Evolutionary conservation across 2,888 invertebrate genomes (phyloP), one percentile per base, ranked within the genome.

Genomic region (Plebejus melissa): DNA sequence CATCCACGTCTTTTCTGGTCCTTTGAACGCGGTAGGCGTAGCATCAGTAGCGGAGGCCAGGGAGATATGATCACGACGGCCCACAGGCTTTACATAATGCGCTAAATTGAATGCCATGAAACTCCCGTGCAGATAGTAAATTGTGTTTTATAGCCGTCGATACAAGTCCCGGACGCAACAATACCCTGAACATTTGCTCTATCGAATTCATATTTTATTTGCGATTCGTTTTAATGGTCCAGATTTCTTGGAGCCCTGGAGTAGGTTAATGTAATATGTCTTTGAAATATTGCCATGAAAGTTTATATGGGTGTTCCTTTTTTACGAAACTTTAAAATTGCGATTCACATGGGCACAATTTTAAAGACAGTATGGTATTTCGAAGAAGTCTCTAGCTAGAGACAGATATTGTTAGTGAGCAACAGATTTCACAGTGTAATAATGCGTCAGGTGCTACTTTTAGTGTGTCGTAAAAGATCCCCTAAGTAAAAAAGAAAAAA

Each of bases 31-130:
- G 75, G 83, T 83, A 83, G 86, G 84, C 84, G 84, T 82, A 80
- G 77, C 82, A 80, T 81, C 88, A 84, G 87, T 87, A 87, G 86
- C 85, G 83, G 80, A 82, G 84, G 86, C 86, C 77, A 46, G 69
- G 70, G 71, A 84, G 87, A 88, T 89, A 86, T 79, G 82, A 88
- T 88, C 88, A 85, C 85, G 84, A 81, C 78, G 78, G 78, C 79
- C 81, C 80, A 77, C 70, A 80, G 79, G 82, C 84, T 83, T 79
- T 76, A 80, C 79, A 79, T 82, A 82, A 82, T 81, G 74, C 79
- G 78, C 79, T 76, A 78, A 81, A 82, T 83, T 83, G 80, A 81
- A 82, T 81, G 81, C 82, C 82, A 80, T 77, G 76, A 75, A 70
- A 75, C 54, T 75, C 57, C 75, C 75, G 70, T 75, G 70, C 54